Conservation (phyloP, 2,888 invertebrate genomes). For the Ectemnius continuus region DNA sequence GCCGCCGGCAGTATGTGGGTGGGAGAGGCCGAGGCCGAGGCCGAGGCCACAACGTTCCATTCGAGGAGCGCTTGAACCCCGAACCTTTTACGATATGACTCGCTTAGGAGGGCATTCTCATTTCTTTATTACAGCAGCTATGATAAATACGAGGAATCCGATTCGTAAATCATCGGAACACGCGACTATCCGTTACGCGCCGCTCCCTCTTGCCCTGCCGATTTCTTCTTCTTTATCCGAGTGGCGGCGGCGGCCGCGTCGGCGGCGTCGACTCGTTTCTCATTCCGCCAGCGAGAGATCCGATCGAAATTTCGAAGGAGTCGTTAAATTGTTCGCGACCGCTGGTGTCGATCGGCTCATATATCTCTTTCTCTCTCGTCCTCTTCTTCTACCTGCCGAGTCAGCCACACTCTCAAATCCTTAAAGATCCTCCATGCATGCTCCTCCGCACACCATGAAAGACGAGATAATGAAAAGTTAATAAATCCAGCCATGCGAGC, state of each 20-base stretch:
- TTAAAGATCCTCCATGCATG: conserved; percentile 31
- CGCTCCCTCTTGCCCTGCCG: conserved; percentile 41
- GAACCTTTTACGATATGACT: conserved; percentile 34
- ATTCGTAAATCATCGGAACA: conserved; percentile 64
- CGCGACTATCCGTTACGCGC: conserved; percentile 54
- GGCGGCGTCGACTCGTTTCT: conserved; percentile 53
- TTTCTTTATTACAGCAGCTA: conserved; percentile 59
- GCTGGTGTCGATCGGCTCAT: conserved; percentile 52
- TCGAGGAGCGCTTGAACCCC: conserved; percentile 36
- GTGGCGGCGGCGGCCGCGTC: background rate
- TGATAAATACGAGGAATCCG: conserved; percentile 56
- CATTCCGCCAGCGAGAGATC: conserved; percentile 55
- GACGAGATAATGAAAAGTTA: conserved; percentile 10
- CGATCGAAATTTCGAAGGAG: conserved; percentile 69
- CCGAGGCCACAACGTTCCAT: conserved; percentile 19
- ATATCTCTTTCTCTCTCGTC: conserved; percentile 48
- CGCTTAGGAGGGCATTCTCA: conserved; percentile 34
- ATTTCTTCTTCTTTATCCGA: conserved; percentile 47
- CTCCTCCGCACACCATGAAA: conserved; percentile 14
- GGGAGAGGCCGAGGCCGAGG: conserved; percentile 3
- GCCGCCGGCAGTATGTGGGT: background rate
- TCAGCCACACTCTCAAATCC: conserved; percentile 41
- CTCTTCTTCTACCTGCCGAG: conserved; percentile 24
- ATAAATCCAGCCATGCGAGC: too few species aligned
- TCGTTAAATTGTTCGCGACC: conserved; percentile 67